Percentiles rank a stretch among this genome's conserved stretches.
Evolutionary conservation across 1,140 invertebrate species (phyloP).

Genomic region (Calephelis nemesis): DNA sequence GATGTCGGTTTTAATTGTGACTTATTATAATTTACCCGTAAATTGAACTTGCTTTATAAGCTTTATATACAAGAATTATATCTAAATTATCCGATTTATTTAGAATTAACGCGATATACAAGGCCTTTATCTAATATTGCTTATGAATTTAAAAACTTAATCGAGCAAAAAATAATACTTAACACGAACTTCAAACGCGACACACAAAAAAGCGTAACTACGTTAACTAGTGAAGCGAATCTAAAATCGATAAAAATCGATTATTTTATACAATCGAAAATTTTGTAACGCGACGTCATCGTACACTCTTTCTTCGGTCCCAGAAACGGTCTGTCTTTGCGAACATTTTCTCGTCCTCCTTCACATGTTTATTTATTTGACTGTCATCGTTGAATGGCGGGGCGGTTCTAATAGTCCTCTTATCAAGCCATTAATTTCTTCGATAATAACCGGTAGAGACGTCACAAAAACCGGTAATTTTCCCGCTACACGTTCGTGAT

Average conservation of each 20-base stretch:
- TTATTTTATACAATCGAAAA: constrained; percentile 61
- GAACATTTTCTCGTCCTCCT: constrained; percentile 48
- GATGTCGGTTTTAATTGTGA: constrained; percentile 1
- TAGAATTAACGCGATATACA: constrained; percentile 9
- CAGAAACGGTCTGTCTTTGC: constrained; percentile 57
- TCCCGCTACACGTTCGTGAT: constrained; percentile 12
- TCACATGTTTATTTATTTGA: constrained; percentile 30
- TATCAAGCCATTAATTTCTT: constrained; percentile 23
- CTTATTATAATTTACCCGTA: constrained; percentile 5
- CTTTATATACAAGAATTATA: constrained; percentile 23
- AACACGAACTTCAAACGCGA: constrained; percentile 40
- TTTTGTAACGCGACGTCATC: constrained; percentile 55
- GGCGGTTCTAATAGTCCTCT: constrained; percentile 1
- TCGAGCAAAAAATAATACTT: constrained; percentile 44
- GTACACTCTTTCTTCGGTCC: constrained; percentile 63
- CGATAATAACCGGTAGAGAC: neutral
- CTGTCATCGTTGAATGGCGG: constrained; percentile 21
- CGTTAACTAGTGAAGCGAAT: constrained; percentile 39
- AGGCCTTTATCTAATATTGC: constrained; percentile 63
- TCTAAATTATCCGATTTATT: constrained; percentile 24
- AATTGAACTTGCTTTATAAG: constrained; percentile 10
- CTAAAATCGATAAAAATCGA: constrained; percentile 42
- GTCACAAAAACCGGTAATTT: constrained; percentile 16
- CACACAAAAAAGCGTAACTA: constrained; percentile 63
- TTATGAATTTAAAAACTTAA: constrained; percentile 42